Base-by-base conservation (phyloP, 2,888 invertebrate species). In the Onthophagus sagittarius region DNA sequence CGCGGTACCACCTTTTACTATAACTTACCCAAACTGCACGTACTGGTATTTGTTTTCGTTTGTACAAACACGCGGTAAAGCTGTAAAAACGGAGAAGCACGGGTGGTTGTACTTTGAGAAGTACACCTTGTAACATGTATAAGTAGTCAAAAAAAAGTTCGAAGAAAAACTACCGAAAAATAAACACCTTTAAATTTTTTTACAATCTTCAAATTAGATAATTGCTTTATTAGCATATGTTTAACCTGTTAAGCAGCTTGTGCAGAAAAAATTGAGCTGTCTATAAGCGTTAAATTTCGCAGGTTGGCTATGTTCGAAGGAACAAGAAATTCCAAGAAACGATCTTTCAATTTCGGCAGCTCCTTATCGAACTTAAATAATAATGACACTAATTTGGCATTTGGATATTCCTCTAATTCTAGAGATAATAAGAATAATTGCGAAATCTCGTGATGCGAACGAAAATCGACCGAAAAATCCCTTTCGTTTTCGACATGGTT, bases 71-170 rank as follows among this genome's bases (percentile, higher is more conserved):
- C n/a, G 31, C n/a, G n/a, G 67, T 67, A n/a, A 23, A 15, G 67
- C 15, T 23, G 23, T 53, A 53, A 7, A 1, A 53, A 7, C 39
- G 39, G 2, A 23, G 64, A 71, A 71, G 67, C 62, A 31, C 62
- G 32, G 63, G 63, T 69, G 69, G 39, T 72, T 69, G 69, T 64
- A 65, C 39, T 63, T 33, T 9, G 32, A 15, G 11, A 62, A 15
- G 31, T 11, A 15, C 62, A 70, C 65, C 65, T 11, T 39, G 65
- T 65, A 33, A 65, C 23, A 39, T n/a, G n/a, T 65, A 64, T 15
- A 62, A 72, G 23, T 32, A 63, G 14, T 33, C 4, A 32, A 69
- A 72, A 39, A 15, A 63, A n/a, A 15, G 15, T 72, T 71, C 69
- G 72, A 72, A 53, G 39, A 53, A 53, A 53, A 9, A 53, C 39